Evolutionary conservation across 2,113 vertebrate species (phyloP), one percentile per base, ranked within the genome.

Genomic region (Limnothrissa miodon): DNA sequence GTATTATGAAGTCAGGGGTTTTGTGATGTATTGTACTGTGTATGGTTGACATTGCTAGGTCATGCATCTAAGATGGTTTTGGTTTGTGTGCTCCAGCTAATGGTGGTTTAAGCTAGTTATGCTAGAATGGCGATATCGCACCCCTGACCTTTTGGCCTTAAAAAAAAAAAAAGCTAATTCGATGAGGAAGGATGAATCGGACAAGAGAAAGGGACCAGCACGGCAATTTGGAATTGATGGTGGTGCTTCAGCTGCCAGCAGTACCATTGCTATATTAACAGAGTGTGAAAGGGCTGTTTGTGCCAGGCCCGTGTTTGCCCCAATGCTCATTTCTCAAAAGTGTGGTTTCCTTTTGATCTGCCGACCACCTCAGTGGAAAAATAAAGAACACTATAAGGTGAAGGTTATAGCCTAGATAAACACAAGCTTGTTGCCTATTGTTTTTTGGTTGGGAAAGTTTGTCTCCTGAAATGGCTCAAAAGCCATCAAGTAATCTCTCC

Each of bases 151-250:
- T 74, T 33, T 39, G 33, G 13, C 66, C 66, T 33, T 74, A 74
- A 13, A 74, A 74, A 74, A 74, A 36, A 59, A 21, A 29, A 29
- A 29, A 62, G n/a, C 66, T 74, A 74, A 74, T 74, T 74, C 29
- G 66, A 74, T 74, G 66, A 74, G 17, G 66, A 74, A 36, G 36
- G 66, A 74, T 74, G 66, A 74, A 74, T 74, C 36, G 66, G 66
- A 74, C 66, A 74, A 74, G 66, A 33, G 66, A 19, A 74, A 74
- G 66, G 36, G 66, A 36, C 25, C 66, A 74, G 33, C 66, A 0
- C 29, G 13, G 66, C 66, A 74, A 74, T 74, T 74, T 74, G 29
- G 66, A 74, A 74, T 74, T 74, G 66, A 74, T 74, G 66, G 25
- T 36, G 15, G 11, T 15, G 29, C 66, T 74, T 74, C 29, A 39